Evolutionary conservation across 2,797 vertebrate genomes (phyloP).

Genomic region (Diplodus puntazzo): DNA sequence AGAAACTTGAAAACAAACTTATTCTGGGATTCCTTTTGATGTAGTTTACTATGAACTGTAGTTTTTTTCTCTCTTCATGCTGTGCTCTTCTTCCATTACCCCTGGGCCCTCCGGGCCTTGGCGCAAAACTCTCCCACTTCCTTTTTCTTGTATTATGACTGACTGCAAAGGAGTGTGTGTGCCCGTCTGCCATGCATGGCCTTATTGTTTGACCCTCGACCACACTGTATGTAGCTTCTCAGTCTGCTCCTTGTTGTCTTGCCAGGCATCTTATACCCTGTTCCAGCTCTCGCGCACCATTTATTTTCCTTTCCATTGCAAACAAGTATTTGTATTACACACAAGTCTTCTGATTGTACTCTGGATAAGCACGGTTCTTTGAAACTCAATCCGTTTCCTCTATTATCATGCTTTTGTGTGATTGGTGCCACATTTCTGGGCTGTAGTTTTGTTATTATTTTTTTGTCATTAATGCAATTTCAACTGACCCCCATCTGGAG

Average conservation of each 20-base stretch:
- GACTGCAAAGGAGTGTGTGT: conserved; percentile 70
- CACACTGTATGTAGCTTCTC: conserved; percentile 32
- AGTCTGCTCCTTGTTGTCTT: conserved; percentile 50
- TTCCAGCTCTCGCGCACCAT: conserved; percentile 47
- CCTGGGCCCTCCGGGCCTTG: conserved; percentile 40
- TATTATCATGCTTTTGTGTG: conserved; percentile 53
- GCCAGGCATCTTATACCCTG: conserved; percentile 39
- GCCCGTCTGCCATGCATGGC: conserved; percentile 61
- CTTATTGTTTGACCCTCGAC: conserved; percentile 54
- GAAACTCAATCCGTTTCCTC: conserved; percentile 57
- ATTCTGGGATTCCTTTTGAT: conserved; percentile 63
- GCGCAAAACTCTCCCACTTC: conserved; percentile 55
- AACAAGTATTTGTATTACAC: conserved; percentile 67
- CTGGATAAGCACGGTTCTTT: conserved; percentile 47
- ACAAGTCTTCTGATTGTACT: conserved; percentile 55
- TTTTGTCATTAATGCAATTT: conserved; percentile 51
- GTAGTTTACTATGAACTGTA: conserved; percentile 50
- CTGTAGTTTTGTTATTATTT: conserved; percentile 44
- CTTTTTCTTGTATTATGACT: conserved; percentile 71
- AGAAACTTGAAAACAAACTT: conserved; percentile 66
- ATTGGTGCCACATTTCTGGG: conserved; percentile 43
- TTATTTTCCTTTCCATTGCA: conserved; percentile 66
- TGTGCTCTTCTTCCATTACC: conserved; percentile 52
- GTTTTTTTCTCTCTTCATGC: conserved; percentile 48
- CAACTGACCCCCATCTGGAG: conserved; percentile 52